Conservation (phyloP, 2,113 vertebrate species). For the Nycticorax nycticorax region DNA sequence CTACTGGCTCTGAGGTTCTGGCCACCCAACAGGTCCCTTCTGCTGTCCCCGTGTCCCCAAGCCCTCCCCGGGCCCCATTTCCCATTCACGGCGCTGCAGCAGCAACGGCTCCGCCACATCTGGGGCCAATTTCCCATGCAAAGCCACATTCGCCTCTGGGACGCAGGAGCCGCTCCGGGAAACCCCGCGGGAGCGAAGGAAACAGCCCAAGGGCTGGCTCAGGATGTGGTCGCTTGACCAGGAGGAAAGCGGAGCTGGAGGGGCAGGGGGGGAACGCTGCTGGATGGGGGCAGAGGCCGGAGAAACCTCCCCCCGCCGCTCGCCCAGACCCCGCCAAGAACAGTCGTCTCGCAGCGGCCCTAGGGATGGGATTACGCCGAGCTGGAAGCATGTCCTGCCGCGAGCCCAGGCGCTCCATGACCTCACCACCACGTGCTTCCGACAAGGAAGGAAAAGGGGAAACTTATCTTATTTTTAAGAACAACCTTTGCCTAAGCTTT, state of each 20-base stretch:
- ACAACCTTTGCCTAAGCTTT: neutral
- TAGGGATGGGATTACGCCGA: neutral
- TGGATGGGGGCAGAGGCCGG: neutral
- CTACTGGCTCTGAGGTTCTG: accelerated
- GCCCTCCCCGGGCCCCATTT: neutral
- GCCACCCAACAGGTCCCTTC: neutral
- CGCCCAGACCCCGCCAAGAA: neutral
- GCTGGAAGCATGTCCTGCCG: conserved; percentile 12
- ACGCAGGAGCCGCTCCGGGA: neutral
- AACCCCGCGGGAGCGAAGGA: neutral
- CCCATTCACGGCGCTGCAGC: accelerated
- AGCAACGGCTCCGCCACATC: neutral
- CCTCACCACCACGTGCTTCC: conserved; percentile 43
- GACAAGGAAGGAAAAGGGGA: conserved; percentile 28
- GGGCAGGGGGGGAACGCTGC: neutral
- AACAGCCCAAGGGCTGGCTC: neutral
- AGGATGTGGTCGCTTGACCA: conserved; percentile 8
- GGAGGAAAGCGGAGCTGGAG: neutral
- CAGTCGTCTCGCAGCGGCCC: neutral
- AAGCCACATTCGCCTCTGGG: neutral
- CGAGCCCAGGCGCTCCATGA: neutral
- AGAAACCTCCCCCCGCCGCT: neutral
- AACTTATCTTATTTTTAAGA: neutral
- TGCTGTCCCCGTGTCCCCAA: neutral
- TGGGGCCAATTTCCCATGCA: neutral